Evolutionary conservation across 2,797 vertebrate genomes (phyloP).

Genomic region (Tolypeutes matacus): DNA sequence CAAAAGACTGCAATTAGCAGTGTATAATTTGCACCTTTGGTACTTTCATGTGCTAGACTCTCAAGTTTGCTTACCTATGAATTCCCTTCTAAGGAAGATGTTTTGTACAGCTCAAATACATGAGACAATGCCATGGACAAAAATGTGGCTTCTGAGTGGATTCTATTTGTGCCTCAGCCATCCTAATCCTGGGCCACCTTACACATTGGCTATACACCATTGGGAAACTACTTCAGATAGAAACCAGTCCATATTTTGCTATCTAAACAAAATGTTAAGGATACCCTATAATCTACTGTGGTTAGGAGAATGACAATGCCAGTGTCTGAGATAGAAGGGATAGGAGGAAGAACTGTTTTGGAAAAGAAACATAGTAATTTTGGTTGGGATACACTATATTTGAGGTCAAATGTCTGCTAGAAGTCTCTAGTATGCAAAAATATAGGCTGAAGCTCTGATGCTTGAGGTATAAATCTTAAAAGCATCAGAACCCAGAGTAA

Average conservation of each 20-base stretch:
- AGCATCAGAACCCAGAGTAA: neutral
- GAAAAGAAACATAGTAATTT: neutral
- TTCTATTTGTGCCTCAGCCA: neutral
- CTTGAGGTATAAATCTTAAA: neutral
- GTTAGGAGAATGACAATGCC: neutral
- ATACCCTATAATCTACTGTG: neutral
- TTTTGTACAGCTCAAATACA: too few relatives aligned
- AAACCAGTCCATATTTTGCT: neutral
- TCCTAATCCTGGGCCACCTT: neutral
- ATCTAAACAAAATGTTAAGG: neutral
- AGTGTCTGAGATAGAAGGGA: neutral
- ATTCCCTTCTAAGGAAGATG: neutral
- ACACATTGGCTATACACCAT: neutral
- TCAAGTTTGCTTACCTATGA: neutral
- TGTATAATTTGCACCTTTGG: neutral
- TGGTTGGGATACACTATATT: neutral
- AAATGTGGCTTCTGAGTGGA: slow-evolving; percentile 3
- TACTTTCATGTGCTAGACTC: neutral
- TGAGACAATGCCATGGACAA: neutral
- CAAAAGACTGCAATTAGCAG: slow-evolving; percentile 13
- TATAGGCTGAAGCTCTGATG: neutral
- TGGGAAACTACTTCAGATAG: neutral
- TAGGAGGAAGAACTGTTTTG: neutral
- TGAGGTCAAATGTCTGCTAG: neutral
- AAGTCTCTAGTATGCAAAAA: neutral